phyloP scores from a whole-genome alignment of 1,140 invertebrate species.

The Caenorhabditis latens region DNA sequence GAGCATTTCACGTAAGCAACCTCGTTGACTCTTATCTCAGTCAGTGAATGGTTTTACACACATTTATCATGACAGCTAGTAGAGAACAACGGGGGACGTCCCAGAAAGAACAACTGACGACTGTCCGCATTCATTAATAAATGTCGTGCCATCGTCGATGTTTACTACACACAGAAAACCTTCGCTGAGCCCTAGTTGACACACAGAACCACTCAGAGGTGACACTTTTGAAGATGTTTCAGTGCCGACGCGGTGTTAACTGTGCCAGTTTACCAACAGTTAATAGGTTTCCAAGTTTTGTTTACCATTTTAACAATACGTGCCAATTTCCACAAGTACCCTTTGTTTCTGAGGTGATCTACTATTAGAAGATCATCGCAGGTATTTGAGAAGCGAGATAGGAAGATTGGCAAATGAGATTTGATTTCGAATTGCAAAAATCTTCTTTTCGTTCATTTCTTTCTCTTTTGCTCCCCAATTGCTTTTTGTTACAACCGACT shows the following conservation, averaged over 20 bases:
- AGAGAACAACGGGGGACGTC: background rate
- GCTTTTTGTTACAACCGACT: conserved; percentile 30
- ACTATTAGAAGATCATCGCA: conserved; percentile 44
- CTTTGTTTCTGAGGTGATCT: background rate
- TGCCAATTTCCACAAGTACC: background rate
- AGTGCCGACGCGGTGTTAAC: background rate
- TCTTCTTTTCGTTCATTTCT: background rate
- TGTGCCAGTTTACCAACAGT: background rate
- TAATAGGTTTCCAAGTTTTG: background rate
- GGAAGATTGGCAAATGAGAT: conserved; percentile 53
- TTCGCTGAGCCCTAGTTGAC: conserved; percentile 25
- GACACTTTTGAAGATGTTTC: conserved; percentile 13
- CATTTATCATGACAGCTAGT: conserved; percentile 46
- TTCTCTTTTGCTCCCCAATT: background rate
- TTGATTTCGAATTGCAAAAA: conserved; percentile 51
- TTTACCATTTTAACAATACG: background rate
- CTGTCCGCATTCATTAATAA: conserved; percentile 51
- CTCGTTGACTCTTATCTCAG: conserved; percentile 6
- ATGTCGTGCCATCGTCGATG: conserved; percentile 44
- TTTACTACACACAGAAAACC: conserved; percentile 31
- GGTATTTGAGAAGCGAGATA: conserved; percentile 33
- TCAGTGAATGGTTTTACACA: conserved; percentile 29
- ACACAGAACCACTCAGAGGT: conserved; percentile 30
- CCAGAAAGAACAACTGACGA: conserved; percentile 42
- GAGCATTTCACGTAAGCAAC: conserved; percentile 37